Evolutionary conservation across 2,888 invertebrate genomes (phyloP).

Genomic region (Apoderus coryli): DNA sequence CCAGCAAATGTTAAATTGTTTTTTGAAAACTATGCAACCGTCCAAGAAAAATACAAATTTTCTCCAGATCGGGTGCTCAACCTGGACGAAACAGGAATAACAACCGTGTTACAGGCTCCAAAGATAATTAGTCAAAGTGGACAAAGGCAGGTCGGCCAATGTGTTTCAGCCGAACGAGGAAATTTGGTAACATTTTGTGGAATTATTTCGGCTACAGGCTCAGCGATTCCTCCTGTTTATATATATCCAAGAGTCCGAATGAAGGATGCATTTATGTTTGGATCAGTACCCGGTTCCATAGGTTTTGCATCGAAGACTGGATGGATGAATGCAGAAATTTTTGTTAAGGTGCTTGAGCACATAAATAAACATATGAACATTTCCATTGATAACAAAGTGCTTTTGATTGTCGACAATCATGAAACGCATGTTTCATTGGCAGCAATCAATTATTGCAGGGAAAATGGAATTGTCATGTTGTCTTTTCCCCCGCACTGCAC

Average conservation of each 20-base stretch:
- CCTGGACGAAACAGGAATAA: constrained; percentile 12
- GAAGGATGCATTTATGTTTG: constrained; percentile 16
- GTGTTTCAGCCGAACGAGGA: constrained; percentile 20
- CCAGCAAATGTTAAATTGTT: constrained; percentile 2
- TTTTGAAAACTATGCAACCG: constrained; percentile 2
- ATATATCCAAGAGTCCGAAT: constrained; percentile 20
- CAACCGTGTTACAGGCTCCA: constrained; percentile 14
- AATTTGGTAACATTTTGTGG: constrained; percentile 19
- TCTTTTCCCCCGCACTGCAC: constrained; percentile 26
- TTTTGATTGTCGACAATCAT: constrained; percentile 13
- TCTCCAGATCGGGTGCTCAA: constrained; percentile 9
- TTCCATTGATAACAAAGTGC: constrained; percentile 8
- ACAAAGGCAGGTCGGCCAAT: constrained; percentile 16
- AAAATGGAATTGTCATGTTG: constrained; percentile 23
- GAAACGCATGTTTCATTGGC: constrained; percentile 10
- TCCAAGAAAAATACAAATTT: constrained; percentile 5
- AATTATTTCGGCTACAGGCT: constrained; percentile 19
- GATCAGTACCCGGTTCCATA: constrained; percentile 15
- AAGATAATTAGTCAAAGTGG: constrained; percentile 16
- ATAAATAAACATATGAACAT: constrained; percentile 10
- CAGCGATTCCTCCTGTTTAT: constrained; percentile 18
- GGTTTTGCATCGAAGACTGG: constrained; percentile 11
- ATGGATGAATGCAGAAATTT: constrained; percentile 12
- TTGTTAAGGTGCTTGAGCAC: constrained; percentile 9
- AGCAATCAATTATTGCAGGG: constrained; percentile 18